A percentile compares a stretch with the other conserved stretches of the same genome.
Evolutionary conservation across 1,140 invertebrate genomes (phyloP).

Genomic region (Periplaneta americana): DNA sequence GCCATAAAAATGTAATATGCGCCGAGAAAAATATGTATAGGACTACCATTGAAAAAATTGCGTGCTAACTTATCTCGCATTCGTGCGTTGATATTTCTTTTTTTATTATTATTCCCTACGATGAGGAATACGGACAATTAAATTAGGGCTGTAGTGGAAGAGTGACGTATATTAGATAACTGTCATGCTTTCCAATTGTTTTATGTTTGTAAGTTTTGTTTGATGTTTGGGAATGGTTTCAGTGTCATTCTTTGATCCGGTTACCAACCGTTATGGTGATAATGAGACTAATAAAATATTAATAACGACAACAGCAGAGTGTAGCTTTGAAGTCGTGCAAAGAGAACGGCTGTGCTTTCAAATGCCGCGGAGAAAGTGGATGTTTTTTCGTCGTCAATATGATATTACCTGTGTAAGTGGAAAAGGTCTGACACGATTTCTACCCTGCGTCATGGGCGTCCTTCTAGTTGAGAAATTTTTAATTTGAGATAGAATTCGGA

Average conservation of each 20-base stretch:
- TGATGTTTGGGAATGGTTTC: not conserved
- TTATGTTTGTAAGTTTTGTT: not conserved
- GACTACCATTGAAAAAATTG: too few relatives aligned
- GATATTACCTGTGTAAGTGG: too few relatives aligned
- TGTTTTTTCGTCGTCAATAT: too few relatives aligned
- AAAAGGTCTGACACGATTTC: too few relatives aligned
- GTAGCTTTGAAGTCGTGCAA: too few relatives aligned
- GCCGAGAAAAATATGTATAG: not conserved
- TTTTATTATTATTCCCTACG: not conserved
- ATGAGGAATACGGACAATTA: not conserved
- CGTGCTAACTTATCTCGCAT: not conserved
- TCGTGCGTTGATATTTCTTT: not conserved
- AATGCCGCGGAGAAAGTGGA: too few relatives aligned
- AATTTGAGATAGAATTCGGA: too few relatives aligned
- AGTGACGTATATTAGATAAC: not conserved
- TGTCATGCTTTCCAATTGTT: not conserved
- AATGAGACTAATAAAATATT: not conserved
- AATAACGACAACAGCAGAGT: too few relatives aligned
- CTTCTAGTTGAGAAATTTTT: too few relatives aligned
- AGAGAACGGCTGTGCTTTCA: too few relatives aligned
- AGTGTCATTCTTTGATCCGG: not conserved
- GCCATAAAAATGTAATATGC: not conserved
- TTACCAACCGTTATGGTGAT: not conserved
- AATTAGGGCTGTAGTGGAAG: not conserved
- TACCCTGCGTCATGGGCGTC: too few relatives aligned